Evolutionary conservation across 1,140 invertebrate genomes (phyloP).

Genomic region (Lithobius niger): DNA sequence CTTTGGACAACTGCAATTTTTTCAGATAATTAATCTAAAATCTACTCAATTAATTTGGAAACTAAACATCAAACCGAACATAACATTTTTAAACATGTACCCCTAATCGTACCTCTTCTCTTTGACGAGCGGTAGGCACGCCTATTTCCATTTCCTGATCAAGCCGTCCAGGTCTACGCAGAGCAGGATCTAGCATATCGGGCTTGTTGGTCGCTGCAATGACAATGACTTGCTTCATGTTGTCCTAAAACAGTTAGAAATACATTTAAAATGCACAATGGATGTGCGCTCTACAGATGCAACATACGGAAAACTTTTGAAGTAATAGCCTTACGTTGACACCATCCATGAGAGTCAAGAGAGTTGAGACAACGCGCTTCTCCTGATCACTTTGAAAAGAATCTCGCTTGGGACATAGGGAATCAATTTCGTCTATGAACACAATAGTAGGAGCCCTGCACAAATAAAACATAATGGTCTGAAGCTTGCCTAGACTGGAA

Average conservation of each 20-base stretch:
- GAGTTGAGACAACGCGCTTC: constrained; percentile 49
- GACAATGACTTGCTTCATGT: constrained; percentile 40
- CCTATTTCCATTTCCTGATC: constrained; percentile 75
- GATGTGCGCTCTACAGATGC: too few relatives aligned
- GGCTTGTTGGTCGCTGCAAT: constrained; percentile 56
- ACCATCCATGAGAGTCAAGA: constrained; percentile 53
- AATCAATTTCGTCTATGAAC: constrained; percentile 64
- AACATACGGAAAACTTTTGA: too few relatives aligned
- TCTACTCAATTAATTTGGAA: too few relatives aligned
- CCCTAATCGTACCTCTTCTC: constrained; percentile 40
- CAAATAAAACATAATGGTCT: too few relatives aligned
- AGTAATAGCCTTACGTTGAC: constrained; percentile 25
- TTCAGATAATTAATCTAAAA: too few relatives aligned
- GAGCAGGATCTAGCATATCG: constrained; percentile 50
- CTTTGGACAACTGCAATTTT: too few relatives aligned
- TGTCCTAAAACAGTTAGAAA: too few relatives aligned
- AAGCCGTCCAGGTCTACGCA: constrained; percentile 59
- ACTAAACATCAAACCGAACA: too few relatives aligned
- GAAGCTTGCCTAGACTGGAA: too few relatives aligned
- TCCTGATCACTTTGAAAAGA: constrained; percentile 51
- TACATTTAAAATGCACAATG: too few relatives aligned
- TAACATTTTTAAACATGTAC: too few relatives aligned
- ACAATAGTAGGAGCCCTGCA: constrained; percentile 49
- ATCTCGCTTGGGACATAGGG: constrained; percentile 49
- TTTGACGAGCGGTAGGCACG: constrained; percentile 51